phyloP scores from a whole-genome alignment of 2,888 invertebrate species.

The Melangyna quadrimaculata region DNA sequence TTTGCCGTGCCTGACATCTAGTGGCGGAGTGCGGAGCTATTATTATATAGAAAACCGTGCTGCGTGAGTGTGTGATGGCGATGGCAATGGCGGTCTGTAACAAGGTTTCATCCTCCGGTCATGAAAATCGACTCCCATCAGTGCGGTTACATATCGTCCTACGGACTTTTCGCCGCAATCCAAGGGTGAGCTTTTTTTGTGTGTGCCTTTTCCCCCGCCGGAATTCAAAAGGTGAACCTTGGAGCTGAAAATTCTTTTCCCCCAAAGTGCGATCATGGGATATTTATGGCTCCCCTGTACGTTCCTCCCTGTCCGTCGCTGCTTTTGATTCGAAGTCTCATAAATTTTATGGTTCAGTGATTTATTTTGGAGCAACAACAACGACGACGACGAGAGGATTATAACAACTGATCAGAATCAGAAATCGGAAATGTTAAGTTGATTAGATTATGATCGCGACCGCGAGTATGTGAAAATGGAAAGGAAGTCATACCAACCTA shows the following conservation, averaged over 20 bases:
- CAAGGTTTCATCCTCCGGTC: slow-evolving; percentile 62
- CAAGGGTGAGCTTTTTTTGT: neutral
- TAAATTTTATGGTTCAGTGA: slow-evolving; percentile 66
- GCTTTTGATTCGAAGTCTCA: slow-evolving; percentile 28
- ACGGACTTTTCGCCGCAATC: slow-evolving; percentile 35
- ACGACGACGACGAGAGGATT: slow-evolving; percentile 13
- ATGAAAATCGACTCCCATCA: slow-evolving; percentile 51
- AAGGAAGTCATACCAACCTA: slow-evolving; percentile 17
- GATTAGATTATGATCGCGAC: slow-evolving; percentile 70
- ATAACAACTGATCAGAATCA: slow-evolving; percentile 60
- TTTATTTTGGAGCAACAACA: slow-evolving; percentile 67
- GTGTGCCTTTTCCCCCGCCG: neutral
- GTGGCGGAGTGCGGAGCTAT: slow-evolving; percentile 5
- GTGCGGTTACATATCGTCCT: slow-evolving; percentile 42
- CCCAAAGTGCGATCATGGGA: slow-evolving; percentile 41
- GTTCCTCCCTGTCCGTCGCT: neutral
- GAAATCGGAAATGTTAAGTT: slow-evolving; percentile 69
- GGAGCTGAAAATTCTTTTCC: slow-evolving; percentile 43
- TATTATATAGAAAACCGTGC: neutral
- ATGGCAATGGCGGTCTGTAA: slow-evolving; percentile 32
- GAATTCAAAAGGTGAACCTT: neutral
- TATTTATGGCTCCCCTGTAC: slow-evolving; percentile 28
- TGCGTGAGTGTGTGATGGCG: slow-evolving; percentile 29
- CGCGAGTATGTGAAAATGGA: slow-evolving; percentile 29
- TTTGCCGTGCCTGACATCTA: slow-evolving; percentile 65